These are phyloP conservation scores for Nyctibius bracteatus DNA, from an alignment of 2,113 vertebrate species.

Conservation along the genomic window DNA sequence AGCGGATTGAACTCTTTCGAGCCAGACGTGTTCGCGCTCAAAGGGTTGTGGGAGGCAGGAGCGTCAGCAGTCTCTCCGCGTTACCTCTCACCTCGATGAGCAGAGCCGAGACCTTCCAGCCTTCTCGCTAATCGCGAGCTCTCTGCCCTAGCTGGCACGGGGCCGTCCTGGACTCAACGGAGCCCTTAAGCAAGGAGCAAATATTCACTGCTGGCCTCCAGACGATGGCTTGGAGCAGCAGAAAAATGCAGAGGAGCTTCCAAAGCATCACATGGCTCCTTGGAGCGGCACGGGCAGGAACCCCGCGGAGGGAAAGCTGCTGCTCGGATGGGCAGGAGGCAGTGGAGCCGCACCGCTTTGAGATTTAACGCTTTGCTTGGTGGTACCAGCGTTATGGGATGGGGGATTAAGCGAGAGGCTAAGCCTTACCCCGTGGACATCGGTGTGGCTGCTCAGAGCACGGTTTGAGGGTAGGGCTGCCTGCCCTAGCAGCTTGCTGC, in stretches of 20 bases:
- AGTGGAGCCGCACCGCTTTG: accelerated
- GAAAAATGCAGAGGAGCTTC: constrained; percentile 32
- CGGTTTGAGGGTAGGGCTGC: not conserved
- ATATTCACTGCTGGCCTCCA: not conserved
- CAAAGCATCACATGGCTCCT: constrained; percentile 32
- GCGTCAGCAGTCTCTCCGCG: not conserved
- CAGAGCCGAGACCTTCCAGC: not conserved
- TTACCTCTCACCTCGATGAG: not conserved
- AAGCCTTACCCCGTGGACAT: not conserved
- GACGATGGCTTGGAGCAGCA: not conserved
- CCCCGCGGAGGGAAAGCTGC: not conserved
- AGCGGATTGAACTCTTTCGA: not conserved
- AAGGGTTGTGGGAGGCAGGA: not conserved
- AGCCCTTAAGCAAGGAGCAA: constrained; percentile 16
- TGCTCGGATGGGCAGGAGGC: not conserved
- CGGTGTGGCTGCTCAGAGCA: not conserved
- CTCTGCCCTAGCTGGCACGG: not conserved
- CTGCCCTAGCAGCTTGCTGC: not conserved
- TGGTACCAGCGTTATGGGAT: not conserved
- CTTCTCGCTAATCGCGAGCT: not conserved
- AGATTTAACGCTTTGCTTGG: not conserved
- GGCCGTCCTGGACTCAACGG: not conserved
- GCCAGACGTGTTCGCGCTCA: not conserved
- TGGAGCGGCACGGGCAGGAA: not conserved
- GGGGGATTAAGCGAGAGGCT: not conserved